These are phyloP conservation scores for Bombyx huttoni DNA, from an alignment of 2,888 invertebrate species.

Conservation along the genomic window DNA sequence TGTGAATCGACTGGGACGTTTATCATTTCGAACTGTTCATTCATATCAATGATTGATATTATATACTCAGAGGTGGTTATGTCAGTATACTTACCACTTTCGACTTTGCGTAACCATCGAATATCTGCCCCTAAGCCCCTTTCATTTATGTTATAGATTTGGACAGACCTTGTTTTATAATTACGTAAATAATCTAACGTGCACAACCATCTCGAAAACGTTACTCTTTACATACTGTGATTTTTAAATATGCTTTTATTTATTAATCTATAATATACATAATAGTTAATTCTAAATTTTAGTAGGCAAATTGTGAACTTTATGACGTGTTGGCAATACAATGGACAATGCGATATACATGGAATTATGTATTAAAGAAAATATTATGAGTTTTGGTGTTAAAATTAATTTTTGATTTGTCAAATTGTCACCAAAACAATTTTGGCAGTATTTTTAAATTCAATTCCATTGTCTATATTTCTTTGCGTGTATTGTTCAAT, in stretches of 20 bases:
- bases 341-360: constrained; percentile 16
- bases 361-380: background rate
- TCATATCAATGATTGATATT: constrained; percentile 8
- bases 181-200: constrained; percentile 54
- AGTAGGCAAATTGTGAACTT: background rate
- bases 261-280: background rate
- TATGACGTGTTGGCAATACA: background rate
- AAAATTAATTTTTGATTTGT: constrained; percentile 12
- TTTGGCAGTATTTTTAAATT: constrained; percentile 66
- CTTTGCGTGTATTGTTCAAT: background rate
- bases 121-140: constrained; percentile 1
- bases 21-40: background rate
- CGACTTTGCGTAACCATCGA: constrained; percentile 14
- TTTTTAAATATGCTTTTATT: constrained; percentile 1
- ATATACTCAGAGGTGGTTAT: background rate
- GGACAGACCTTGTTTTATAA: constrained; percentile 56
- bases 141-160: constrained; percentile 17
- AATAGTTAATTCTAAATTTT: background rate
- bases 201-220: constrained; percentile 66
- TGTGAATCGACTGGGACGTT: background rate
- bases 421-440: constrained; percentile 36
- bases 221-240: constrained; percentile 29
- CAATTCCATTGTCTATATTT: constrained; percentile 48
- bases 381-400: constrained; percentile 5
- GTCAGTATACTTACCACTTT: constrained; percentile 6